Percentiles rank a stretch among this genome's conserved stretches.
phyloP scores from a whole-genome alignment of 2,888 invertebrate species.

The Bursaphelenchus okinawaensis region DNA sequence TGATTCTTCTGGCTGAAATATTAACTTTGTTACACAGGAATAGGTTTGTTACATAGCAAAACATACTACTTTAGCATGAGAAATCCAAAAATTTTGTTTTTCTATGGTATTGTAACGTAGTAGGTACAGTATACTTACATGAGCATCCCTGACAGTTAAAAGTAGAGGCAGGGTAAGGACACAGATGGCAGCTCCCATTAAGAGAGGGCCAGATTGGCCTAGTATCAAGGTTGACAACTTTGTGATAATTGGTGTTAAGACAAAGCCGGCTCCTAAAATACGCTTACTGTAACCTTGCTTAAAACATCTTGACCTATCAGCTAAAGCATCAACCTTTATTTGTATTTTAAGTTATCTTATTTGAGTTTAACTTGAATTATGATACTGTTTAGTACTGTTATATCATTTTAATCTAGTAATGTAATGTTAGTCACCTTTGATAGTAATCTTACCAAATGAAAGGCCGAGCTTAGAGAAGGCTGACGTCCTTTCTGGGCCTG shows the following conservation, averaged over 20 bases:
- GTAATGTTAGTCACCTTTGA: constrained; percentile 3
- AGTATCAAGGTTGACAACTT: constrained; percentile 17
- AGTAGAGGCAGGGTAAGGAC: constrained; percentile 25
- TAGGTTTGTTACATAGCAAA: too few relatives aligned
- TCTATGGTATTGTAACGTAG: too few relatives aligned
- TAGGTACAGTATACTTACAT: neutral
- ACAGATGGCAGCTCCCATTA: constrained; percentile 25
- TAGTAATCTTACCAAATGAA: constrained; percentile 33
- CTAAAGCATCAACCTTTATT: too few relatives aligned
- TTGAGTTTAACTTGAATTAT: too few relatives aligned
- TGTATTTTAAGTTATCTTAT: constrained; percentile 8
- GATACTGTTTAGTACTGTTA: too few relatives aligned
- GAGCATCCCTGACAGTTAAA: neutral
- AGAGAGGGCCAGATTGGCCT: constrained; percentile 21
- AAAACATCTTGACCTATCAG: constrained; percentile 13
- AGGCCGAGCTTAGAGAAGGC: constrained; percentile 47
- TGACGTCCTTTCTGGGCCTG: constrained; percentile 44
- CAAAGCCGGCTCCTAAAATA: constrained; percentile 30
- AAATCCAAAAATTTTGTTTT: too few relatives aligned
- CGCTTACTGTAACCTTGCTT: too few relatives aligned
- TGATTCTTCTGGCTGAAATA: too few relatives aligned
- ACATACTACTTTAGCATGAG: too few relatives aligned
- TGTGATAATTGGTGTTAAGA: constrained; percentile 30
- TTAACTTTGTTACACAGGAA: too few relatives aligned
- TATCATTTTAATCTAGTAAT: too few relatives aligned